Evolutionary conservation across 2,888 invertebrate genomes (phyloP).

Genomic region (Muscina levida): DNA sequence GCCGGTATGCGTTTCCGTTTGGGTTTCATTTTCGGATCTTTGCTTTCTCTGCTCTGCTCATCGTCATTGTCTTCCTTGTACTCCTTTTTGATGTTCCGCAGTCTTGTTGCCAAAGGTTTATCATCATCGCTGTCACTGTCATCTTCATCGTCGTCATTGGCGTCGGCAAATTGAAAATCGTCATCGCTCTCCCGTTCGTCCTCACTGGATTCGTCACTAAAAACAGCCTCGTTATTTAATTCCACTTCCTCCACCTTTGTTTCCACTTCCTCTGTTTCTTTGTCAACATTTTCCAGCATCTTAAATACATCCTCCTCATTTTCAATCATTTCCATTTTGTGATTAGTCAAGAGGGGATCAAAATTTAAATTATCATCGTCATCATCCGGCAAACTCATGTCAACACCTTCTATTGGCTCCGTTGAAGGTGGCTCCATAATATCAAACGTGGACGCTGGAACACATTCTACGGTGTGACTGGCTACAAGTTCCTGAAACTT

Average conservation of each 20-base stretch:
- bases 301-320: constrained; percentile 77
- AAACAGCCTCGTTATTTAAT: constrained; percentile 33
- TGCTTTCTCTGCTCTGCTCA: constrained; percentile 56
- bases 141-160: constrained; percentile 59
- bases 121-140: constrained; percentile 74
- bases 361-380: constrained; percentile 74
- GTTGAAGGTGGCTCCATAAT: constrained; percentile 70
- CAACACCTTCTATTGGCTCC: constrained; percentile 55
- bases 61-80: constrained; percentile 67
- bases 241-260: constrained; percentile 40
- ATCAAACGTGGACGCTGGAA: constrained; percentile 70
- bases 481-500: constrained; percentile 74
- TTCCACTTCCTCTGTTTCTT: constrained; percentile 70
- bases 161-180: constrained; percentile 69
- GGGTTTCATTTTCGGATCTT: constrained; percentile 67
- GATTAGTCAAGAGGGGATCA: constrained; percentile 73
- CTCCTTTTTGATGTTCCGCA: constrained; percentile 62
- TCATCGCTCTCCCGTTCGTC: constrained; percentile 70
- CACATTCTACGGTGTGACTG: constrained; percentile 63
- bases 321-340: constrained; percentile 75
- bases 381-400: constrained; percentile 68
- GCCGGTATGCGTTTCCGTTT: constrained; percentile 72
- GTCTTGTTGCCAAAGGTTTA: constrained; percentile 73
- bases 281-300: constrained; percentile 75
- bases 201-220: constrained; percentile 73